Base-by-base conservation (phyloP, 2,888 invertebrate genomes). In the Tachina grossa region DNA sequence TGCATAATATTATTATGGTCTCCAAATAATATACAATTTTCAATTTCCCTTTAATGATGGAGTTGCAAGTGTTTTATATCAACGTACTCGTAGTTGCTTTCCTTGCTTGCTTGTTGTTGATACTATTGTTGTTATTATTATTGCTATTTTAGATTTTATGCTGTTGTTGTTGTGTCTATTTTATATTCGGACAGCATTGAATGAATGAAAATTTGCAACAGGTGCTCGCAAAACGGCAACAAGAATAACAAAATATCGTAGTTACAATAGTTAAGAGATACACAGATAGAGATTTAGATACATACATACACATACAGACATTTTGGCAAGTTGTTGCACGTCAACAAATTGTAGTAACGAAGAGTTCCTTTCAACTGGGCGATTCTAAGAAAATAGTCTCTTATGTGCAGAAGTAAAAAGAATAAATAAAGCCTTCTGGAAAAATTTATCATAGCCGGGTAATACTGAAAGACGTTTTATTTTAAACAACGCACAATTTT, bases 181-280 rank as follows among this genome's bases (percentile, higher is more conserved):
- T 66, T 83, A 59, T 71, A 80, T 78, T 83, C 79, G 75, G 76
- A 81, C 80, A 80, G 69, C 80, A 69, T 80, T 80, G 81, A 83
- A 72, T 85, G 84, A 81, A 82, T 75, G 71, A 82, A 82, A 72
- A 84, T 82, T 82, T 84, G 82, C 86, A 86, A 84, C 86, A 84
- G 85, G 83, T 84, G 86, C 85, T 86, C 69, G 51, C 75, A 76
- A 69, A 51, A 10, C 14, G 53, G 39, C 43, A 55, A 13, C 39
- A 65, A 51, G 77, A 11, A 49, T 55, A 51, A 69, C n/a, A n/a
- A 45, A 71, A 55, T 8, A 13, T 65, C 43, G 66, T 68, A 65
- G 71, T 13, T 47, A 69, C 61, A 77, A 83, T 68, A 66, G 66
- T 74, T 61, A 16, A n/a, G 51, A 66, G 57, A 57, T 80, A 59